Base-by-base conservation (phyloP, 53 echinoderm and acorn worm genomes). In the Mesocentrotus franciscanus region DNA sequence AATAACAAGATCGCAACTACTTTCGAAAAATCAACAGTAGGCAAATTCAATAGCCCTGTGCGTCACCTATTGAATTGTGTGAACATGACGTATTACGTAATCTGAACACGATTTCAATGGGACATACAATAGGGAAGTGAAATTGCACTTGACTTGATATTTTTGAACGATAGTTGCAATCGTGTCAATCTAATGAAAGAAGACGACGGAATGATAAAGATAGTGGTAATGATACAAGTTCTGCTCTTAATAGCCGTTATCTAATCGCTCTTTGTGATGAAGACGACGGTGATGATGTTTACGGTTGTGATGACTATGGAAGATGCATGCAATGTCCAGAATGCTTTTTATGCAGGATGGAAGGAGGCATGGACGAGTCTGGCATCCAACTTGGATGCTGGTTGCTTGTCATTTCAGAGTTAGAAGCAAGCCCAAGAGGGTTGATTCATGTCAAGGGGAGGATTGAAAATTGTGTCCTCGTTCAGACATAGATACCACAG, bases 401-500 rank as follows among this genome's bases (percentile, higher is more conserved):
- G 79, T 36, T 55, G 55, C 24, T 24, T 85, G 56, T 85, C 56
- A 85, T 32, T 34, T 78, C 14, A 78, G 9, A 14, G 85, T 35
- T 55, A 56, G 85, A 85, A 55, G 85, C 24, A n/a, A 27, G 90
- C 62, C 61, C 20, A 30, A 15, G 33, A 59, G 90, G 90, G 33
- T 62, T 61, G 60, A 27, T 33, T 90, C 90, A 90, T 90, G 61
- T 59, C 61, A 90, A 18, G 90, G 62, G 30, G 20, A 90, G 16
- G 90, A 90, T 90, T 90, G 61, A 60, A 34, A 61, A 90, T 49
- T 90, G 62, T 61, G n/a, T 61, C 90, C 32, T 61, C 90, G 30
- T 61, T 90, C 33, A 90, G 90, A 90, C n/a, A 61, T 90, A 61
- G 90, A 90, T 90, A 24, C 90, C 90, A 14, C 30, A 90, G 90